Conservation (phyloP, 64 coral and sea anemone genomes). For the Pocillopora verrucosa region DNA sequence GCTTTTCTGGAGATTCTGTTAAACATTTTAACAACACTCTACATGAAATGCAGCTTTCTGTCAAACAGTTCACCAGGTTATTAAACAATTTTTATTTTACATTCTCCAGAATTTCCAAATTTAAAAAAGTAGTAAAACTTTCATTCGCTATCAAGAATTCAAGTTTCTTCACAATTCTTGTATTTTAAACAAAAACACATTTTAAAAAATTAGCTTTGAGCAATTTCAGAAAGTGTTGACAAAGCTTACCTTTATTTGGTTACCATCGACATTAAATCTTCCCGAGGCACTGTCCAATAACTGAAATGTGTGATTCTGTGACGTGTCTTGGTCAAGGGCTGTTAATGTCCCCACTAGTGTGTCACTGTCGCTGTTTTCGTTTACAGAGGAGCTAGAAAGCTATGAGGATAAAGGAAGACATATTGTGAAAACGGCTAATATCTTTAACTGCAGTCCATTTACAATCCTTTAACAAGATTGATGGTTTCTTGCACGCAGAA, state of each 20-base stretch:
- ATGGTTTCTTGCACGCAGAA: background rate
- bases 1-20: too few relatives aligned
- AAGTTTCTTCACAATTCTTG: too few relatives aligned
- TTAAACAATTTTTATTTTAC: too few relatives aligned
- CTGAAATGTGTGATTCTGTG: conserved; percentile 68
- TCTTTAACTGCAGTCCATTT: background rate
- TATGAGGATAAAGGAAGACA: conserved; percentile 31
- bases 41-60: too few relatives aligned
- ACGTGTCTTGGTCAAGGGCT: conserved; percentile 63
- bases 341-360: conserved; percentile 60
- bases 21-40: too few relatives aligned
- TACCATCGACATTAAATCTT: conserved; percentile 46
- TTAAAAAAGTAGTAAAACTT: too few relatives aligned
- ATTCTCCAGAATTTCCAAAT: too few relatives aligned
- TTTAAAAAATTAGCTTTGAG: too few relatives aligned
- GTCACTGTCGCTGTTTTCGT: conserved; percentile 63
- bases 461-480: background rate
- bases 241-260: conserved; percentile 53
- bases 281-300: conserved; percentile 55
- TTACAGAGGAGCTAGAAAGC: conserved; percentile 54
- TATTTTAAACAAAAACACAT: too few relatives aligned
- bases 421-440: background rate
- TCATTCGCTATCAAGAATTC: too few relatives aligned
- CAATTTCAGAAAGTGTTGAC: too few relatives aligned
- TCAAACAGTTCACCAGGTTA: too few relatives aligned